Conservation (phyloP, 2,888 invertebrate species). For the Koerneria pararmatus region DNA sequence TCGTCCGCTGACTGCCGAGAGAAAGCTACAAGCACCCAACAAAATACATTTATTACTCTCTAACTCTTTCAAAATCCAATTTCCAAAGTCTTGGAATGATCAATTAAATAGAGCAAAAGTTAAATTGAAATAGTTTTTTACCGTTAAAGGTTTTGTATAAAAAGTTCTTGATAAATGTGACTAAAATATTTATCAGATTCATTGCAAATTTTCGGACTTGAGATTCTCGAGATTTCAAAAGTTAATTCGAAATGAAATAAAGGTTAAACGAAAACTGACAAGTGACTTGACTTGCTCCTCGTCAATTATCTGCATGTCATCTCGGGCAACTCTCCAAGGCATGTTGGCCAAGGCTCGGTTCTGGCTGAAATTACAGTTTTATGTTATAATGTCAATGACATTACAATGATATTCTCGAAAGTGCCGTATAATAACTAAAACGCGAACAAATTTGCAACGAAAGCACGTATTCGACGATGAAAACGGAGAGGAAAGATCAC, state of each 20-base stretch:
- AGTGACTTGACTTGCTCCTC: constrained; percentile 42
- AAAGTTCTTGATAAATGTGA: too few species aligned
- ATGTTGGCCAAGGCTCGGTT: constrained; percentile 33
- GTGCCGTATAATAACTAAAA: too few species aligned
- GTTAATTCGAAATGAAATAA: too few species aligned
- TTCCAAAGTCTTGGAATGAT: too few species aligned
- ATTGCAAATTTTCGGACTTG: too few species aligned
- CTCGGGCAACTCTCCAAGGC: constrained; percentile 40
- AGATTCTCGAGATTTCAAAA: too few species aligned
- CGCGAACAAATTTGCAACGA: too few species aligned
- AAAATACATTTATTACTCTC: neutral
- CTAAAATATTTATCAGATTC: too few species aligned
- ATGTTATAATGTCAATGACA: neutral
- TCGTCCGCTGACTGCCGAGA: constrained; percentile 32
- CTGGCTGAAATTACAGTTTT: constrained; percentile 27
- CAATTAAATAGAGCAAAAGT: too few species aligned
- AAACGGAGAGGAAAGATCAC: neutral
- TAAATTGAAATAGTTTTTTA: too few species aligned
- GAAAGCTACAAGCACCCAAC: constrained; percentile 29
- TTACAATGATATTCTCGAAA: too few species aligned
- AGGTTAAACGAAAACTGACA: constrained; percentile 20
- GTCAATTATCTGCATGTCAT: constrained; percentile 36
- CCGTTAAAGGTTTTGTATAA: too few species aligned
- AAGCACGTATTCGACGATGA: neutral
- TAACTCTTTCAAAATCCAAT: neutral